Evolutionary conservation across 2,113 vertebrate genomes (phyloP).

Genomic region (Ailurus styani): DNA sequence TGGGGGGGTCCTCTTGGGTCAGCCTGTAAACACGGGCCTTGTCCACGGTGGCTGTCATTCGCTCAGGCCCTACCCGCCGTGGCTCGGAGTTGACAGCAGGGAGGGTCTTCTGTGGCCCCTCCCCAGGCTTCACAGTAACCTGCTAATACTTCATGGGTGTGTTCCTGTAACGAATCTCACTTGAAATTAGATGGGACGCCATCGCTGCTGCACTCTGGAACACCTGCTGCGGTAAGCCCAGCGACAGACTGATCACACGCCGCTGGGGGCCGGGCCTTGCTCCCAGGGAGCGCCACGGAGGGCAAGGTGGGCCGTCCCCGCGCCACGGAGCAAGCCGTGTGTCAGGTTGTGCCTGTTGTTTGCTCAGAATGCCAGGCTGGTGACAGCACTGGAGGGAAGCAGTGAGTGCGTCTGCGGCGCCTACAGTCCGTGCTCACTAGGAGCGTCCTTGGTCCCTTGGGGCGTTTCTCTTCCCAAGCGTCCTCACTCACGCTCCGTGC

Average conservation of each 20-base stretch:
- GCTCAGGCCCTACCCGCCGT: rapidly evolving
- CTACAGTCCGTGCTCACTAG: rapidly evolving
- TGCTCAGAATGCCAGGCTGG: background rate
- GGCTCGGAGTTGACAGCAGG: background rate
- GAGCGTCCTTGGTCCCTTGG: too few relatives aligned
- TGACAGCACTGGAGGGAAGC: background rate
- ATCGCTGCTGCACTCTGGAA: slow-evolving; percentile 51
- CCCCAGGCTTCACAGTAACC: rapidly evolving
- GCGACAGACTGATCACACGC: slow-evolving; percentile 50
- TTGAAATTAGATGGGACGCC: slow-evolving; percentile 11
- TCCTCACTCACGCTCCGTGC: background rate
- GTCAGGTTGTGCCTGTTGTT: too few relatives aligned
- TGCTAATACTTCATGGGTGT: background rate
- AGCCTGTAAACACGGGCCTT: background rate
- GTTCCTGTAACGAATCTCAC: background rate
- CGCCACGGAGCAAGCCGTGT: rapidly evolving
- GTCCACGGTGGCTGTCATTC: background rate
- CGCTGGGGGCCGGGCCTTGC: background rate
- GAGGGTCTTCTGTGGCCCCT: background rate
- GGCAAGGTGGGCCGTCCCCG: background rate
- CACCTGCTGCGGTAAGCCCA: slow-evolving; percentile 64
- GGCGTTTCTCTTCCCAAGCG: rapidly evolving
- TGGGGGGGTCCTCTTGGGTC: background rate
- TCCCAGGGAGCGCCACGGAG: background rate
- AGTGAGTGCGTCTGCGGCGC: background rate